Evolutionary conservation across 2,888 invertebrate species (phyloP).

Genomic region (Cacoxenus indagator): DNA sequence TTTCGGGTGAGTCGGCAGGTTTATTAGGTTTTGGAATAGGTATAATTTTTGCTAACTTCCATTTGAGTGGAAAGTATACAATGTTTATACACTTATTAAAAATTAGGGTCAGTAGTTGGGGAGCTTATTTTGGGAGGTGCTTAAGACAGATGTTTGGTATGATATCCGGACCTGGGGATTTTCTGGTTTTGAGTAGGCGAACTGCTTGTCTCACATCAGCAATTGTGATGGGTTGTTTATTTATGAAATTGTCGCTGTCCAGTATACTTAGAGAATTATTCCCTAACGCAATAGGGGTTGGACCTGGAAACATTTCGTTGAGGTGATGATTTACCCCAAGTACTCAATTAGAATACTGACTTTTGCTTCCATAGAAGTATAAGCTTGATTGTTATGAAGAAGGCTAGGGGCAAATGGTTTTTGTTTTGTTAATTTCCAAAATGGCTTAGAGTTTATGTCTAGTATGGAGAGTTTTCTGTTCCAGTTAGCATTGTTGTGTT

Average conservation of each 20-base stretch:
- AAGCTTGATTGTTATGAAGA: conserved; percentile 21
- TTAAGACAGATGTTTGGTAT: too few species aligned
- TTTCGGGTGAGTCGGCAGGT: conserved; percentile 5
- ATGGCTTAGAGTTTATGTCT: too few species aligned
- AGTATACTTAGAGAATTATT: too few species aligned
- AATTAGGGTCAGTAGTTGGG: conserved; percentile 5
- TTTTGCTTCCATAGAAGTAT: conserved; percentile 25
- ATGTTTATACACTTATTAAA: conserved; percentile 24
- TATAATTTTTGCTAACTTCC: conserved; percentile 29
- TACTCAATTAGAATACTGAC: conserved; percentile 23
- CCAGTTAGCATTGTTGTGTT: conserved; percentile 21
- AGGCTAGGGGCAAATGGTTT: conserved; percentile 20
- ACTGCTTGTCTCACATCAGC: too few species aligned
- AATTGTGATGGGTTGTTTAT: too few species aligned
- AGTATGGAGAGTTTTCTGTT: conserved; percentile 7
- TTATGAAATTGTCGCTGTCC: too few species aligned
- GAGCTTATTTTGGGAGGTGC: not conserved
- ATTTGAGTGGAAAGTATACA: conserved; percentile 22
- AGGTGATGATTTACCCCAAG: conserved; percentile 11
- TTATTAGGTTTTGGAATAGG: conserved; percentile 30
- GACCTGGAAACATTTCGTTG: not conserved
- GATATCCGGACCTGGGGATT: too few species aligned
- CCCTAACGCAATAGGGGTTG: too few species aligned
- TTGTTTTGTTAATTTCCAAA: conserved; percentile 19
- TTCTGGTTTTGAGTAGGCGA: too few species aligned